phyloP scores from a whole-genome alignment of 2,113 vertebrate genomes.

The Shinisaurus crocodilurus region DNA sequence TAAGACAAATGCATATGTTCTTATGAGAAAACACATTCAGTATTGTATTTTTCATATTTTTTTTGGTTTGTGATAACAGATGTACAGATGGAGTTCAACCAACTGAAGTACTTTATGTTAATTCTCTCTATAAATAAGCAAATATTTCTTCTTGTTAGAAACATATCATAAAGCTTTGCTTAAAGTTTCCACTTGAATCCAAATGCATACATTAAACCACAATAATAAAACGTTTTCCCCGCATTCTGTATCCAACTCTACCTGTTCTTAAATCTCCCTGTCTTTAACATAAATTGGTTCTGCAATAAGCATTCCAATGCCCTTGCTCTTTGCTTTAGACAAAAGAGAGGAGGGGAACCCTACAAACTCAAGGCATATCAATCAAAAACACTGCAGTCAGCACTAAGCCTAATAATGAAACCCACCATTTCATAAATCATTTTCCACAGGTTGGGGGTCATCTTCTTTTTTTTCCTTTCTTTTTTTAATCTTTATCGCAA shows the following conservation, averaged over 20 bases:
- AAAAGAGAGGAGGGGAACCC: conserved; percentile 35
- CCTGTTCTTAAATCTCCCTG: conserved; percentile 29
- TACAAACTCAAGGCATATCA: conserved; percentile 75
- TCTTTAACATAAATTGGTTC: conserved; percentile 69
- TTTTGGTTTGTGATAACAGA: conserved; percentile 25
- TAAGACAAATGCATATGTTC: neutral
- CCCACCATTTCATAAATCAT: conserved; percentile 85
- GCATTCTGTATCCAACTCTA: conserved; percentile 30
- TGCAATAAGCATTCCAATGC: conserved; percentile 61
- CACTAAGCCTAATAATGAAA: conserved; percentile 81
- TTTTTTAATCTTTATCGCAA: conserved; percentile 77
- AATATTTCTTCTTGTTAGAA: neutral
- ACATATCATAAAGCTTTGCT: conserved; percentile 14
- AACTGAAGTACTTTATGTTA: conserved; percentile 19
- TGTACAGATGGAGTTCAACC: conserved; percentile 21
- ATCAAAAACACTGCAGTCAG: conserved; percentile 82
- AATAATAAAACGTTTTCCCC: conserved; percentile 36
- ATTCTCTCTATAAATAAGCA: conserved; percentile 29
- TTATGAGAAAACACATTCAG: neutral
- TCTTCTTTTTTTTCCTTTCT: conserved; percentile 73
- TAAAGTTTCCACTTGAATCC: neutral
- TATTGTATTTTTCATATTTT: conserved; percentile 26
- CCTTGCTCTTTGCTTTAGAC: conserved; percentile 70
- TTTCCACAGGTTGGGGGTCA: conserved; percentile 63
- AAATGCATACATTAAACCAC: conserved; percentile 1